phyloP scores from a whole-genome alignment of 2,113 vertebrate species.

The Anarrhichthys ocellatus region DNA sequence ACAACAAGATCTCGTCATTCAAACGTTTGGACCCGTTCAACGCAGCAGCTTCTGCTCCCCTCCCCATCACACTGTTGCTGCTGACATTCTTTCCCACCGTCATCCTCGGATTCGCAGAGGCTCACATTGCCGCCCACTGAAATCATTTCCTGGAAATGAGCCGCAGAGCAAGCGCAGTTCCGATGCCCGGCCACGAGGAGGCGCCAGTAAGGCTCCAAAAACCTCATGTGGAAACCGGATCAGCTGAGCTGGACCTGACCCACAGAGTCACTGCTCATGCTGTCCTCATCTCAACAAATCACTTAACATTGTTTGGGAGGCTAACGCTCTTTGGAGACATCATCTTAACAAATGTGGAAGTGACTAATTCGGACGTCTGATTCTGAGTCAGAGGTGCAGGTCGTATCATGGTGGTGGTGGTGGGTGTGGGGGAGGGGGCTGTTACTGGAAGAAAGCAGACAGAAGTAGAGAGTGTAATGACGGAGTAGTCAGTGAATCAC shows the following conservation, averaged over 20 bases:
- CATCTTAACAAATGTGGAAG: not conserved
- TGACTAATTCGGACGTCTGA: constrained; percentile 13
- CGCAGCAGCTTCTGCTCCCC: too few relatives aligned
- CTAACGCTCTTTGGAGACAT: not conserved
- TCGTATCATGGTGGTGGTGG: too few relatives aligned
- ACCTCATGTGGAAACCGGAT: not conserved
- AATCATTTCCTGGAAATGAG: constrained; percentile 74
- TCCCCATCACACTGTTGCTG: constrained; percentile 5
- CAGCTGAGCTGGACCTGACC: constrained; percentile 17
- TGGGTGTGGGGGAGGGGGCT: not conserved
- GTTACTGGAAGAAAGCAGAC: constrained; percentile 46
- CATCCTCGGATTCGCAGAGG: constrained; percentile 39
- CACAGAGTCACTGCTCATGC: constrained; percentile 9
- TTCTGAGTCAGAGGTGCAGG: constrained; percentile 17
- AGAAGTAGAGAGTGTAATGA: not conserved
- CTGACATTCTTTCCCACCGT: constrained; percentile 60
- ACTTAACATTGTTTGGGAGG: not conserved
- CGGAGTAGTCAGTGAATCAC: not conserved
- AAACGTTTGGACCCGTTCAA: too few relatives aligned
- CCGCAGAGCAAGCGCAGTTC: not conserved
- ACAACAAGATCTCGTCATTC: not conserved
- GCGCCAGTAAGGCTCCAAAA: constrained; percentile 14
- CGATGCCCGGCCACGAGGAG: constrained; percentile 29
- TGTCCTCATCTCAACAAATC: not conserved
- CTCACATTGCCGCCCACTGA: constrained; percentile 53